A percentile compares a stretch with the other conserved stretches of the same genome.
phyloP scores from a whole-genome alignment of 1,140 invertebrate species.

The Polyergus mexicanus region DNA sequence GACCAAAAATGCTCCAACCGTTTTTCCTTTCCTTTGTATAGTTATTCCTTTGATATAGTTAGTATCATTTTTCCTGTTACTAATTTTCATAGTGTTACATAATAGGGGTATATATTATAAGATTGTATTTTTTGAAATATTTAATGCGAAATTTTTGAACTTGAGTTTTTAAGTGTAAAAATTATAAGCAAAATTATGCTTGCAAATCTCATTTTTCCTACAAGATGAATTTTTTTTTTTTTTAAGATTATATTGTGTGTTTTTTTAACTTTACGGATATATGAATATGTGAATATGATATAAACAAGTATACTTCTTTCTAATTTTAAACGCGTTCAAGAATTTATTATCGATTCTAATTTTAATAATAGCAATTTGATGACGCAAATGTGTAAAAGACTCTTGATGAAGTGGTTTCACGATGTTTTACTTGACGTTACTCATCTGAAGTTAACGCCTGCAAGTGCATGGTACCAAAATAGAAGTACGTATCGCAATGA shows the following conservation, averaged over 20 bases:
- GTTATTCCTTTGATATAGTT: neutral
- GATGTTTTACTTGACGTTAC: slow-evolving; percentile 14
- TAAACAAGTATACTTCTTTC: neutral
- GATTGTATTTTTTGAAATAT: neutral
- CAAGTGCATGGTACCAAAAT: slow-evolving; percentile 41
- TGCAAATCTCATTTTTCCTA: neutral
- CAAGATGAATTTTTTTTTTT: neutral
- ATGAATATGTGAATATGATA: slow-evolving; percentile 6
- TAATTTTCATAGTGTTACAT: neutral
- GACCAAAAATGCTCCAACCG: neutral
- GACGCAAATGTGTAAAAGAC: neutral
- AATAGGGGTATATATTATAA: neutral
- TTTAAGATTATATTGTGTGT: neutral
- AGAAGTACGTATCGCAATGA: slow-evolving; percentile 8
- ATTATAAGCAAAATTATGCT: neutral
- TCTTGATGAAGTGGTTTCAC: neutral
- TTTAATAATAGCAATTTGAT: too few species aligned
- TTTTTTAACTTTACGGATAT: neutral
- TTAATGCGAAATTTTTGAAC: neutral
- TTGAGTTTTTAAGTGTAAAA: neutral
- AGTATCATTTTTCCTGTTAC: slow-evolving; percentile 1
- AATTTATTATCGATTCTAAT: neutral
- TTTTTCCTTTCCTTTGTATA: neutral
- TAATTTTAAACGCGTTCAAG: neutral
- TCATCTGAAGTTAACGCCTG: slow-evolving; percentile 27